phyloP scores from a whole-genome alignment of 2,888 invertebrate species.

The Deilephila porcellus region DNA sequence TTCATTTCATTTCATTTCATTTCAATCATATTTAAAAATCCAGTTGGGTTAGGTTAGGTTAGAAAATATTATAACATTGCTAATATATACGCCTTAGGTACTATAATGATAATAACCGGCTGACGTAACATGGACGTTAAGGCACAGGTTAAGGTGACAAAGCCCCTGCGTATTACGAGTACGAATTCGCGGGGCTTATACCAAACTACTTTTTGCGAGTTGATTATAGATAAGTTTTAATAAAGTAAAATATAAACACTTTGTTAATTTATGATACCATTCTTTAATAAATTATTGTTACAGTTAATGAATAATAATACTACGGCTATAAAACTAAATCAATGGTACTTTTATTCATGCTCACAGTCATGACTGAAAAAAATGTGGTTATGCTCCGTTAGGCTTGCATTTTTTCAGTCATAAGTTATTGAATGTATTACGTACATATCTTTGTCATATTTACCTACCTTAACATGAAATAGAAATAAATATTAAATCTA shows the following conservation, averaged over 20 bases:
- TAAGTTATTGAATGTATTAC: slow-evolving; percentile 59
- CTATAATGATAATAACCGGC: too few relatives aligned
- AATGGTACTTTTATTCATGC: slow-evolving; percentile 28
- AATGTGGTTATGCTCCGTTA: slow-evolving; percentile 49
- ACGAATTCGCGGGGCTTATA: too few relatives aligned
- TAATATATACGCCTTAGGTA: too few relatives aligned
- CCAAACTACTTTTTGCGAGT: too few relatives aligned
- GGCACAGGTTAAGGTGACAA: too few relatives aligned
- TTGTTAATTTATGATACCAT: background rate
- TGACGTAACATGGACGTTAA: too few relatives aligned
- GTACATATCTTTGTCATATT: slow-evolving; percentile 7
- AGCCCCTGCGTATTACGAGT: too few relatives aligned
- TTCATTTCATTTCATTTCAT: too few relatives aligned
- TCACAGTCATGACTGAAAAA: slow-evolving; percentile 82
- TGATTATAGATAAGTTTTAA: background rate
- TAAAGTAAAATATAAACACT: background rate
- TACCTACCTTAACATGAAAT: slow-evolving; percentile 18
- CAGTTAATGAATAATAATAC: background rate
- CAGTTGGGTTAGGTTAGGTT: too few relatives aligned
- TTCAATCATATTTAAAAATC: too few relatives aligned
- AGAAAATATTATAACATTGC: too few relatives aligned
- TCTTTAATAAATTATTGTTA: background rate
- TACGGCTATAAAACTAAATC: slow-evolving; percentile 14
- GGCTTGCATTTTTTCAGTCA: slow-evolving; percentile 78
- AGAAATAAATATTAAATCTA: background rate